phyloP scores from a whole-genome alignment of 2,797 vertebrate species.

The Anisognathus igniventris region DNA sequence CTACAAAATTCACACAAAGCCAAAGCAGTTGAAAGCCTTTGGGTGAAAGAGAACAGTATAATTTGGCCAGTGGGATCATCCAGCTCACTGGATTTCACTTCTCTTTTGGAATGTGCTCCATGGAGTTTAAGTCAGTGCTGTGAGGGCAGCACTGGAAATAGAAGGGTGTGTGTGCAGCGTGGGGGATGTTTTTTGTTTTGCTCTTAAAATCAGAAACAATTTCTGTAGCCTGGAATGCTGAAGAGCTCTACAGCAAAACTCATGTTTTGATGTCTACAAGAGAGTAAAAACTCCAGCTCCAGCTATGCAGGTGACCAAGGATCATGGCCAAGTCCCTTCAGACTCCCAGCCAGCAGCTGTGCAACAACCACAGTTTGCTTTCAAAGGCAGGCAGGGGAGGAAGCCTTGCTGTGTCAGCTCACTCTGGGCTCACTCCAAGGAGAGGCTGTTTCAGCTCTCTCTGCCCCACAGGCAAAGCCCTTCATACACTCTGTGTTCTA shows the following conservation, averaged over 20 bases:
- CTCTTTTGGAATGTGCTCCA: background rate
- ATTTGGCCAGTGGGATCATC: background rate
- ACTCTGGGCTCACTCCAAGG: background rate
- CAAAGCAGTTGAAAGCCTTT: background rate
- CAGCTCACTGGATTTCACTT: background rate
- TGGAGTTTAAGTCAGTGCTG: background rate
- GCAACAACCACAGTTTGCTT: background rate
- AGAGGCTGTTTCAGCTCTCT: background rate
- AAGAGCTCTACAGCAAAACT: background rate
- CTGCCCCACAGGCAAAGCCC: background rate
- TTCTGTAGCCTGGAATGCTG: background rate
- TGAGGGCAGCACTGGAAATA: background rate
- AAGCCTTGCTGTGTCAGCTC: background rate
- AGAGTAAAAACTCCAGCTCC: background rate
- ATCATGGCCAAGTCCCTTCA: background rate
- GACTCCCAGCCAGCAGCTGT: background rate
- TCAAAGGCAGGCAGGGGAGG: background rate
- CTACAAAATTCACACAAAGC: background rate
- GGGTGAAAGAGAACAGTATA: background rate
- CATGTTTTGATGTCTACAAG: background rate
- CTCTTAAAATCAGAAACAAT: background rate
- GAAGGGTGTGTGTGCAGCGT: rapidly evolving
- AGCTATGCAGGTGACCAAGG: background rate
- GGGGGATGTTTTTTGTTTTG: background rate
- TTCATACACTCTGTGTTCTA: background rate